Base-by-base conservation (phyloP, 2,888 invertebrate genomes). In the Pedicia rivosa region DNA sequence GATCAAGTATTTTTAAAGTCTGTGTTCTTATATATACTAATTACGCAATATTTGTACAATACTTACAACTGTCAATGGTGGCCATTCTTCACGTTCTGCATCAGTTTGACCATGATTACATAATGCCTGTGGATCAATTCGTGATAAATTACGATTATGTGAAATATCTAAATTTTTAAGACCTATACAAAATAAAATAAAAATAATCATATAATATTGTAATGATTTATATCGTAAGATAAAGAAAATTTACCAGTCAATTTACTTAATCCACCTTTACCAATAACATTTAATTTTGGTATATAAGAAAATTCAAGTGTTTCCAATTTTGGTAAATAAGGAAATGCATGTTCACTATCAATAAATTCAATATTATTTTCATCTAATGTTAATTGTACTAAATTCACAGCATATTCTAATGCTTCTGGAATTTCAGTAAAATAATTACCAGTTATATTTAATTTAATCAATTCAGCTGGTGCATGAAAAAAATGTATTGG, bases 221-320 rank as follows among this genome's bases (percentile, higher is more conserved):
- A n/a, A n/a, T n/a, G n/a, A n/a, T n/a, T n/a, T n/a, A n/a, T n/a
- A n/a, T 9, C 40, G 40, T 28, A 7, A 34, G 13, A 35, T 31
- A 5, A 17, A 17, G 14, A 19, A 15, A 15, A 38, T 48, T 48
- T 49, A 66, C 59, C 51, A 44, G 53, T 57, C 24, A 80, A 62
- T 1, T 67, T 63, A 1, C 74, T 69, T 9, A 80, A 57, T 2
- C 71, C 64, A 2, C 63, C 62, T 10, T 55, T 51, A 7, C 65
- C 69, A 20, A 88, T 70, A 20, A 52, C 53, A 1, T 53, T 59
- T 29, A 87, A 56, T 3, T 66, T 53, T 0, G 66, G 62, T 72
- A 82, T 78, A 43, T 74, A 68, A 35, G 74, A 72, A 54, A 87
- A 65, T 45, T 78, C 75, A 0, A 87, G 59, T 34, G 70, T 68